These are phyloP conservation scores for Syrmaticus mikado DNA, from an alignment of 2,113 vertebrate species.

Conservation along the genomic window DNA sequence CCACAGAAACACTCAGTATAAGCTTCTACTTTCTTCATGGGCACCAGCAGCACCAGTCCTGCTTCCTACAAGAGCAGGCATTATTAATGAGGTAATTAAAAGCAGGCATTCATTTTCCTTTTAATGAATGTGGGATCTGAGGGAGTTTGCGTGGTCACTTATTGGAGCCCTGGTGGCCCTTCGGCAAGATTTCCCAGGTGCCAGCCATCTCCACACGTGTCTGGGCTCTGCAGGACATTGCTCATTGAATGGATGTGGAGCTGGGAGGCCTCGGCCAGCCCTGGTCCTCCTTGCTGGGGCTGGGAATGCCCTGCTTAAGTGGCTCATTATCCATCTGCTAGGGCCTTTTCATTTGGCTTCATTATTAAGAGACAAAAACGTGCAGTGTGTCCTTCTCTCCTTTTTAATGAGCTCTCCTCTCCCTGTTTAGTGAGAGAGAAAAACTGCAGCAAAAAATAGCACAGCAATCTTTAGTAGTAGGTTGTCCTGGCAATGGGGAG, in stretches of 20 bases:
- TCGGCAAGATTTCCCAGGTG: constrained; percentile 34
- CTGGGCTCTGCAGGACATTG: neutral
- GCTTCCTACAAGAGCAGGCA: neutral
- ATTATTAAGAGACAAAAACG: neutral
- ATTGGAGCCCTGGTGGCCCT: neutral
- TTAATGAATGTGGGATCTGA: constrained; percentile 16
- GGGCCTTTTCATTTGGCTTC: neutral
- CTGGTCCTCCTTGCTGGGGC: neutral
- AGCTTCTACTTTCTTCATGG: neutral
- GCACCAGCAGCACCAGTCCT: neutral
- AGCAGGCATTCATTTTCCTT: constrained; percentile 30
- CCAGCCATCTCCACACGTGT: rapidly evolving
- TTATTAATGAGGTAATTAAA: neutral
- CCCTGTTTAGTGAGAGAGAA: neutral
- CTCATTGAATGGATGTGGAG: rapidly evolving
- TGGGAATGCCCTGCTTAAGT: neutral
- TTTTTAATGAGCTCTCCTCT: neutral
- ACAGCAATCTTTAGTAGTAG: neutral
- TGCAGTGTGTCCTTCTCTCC: neutral
- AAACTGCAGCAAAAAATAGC: neutral
- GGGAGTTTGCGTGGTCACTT: neutral
- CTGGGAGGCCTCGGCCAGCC: neutral
- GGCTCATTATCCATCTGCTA: neutral
- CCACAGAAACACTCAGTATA: neutral
- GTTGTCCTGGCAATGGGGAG: neutral